Conservation (phyloP, 2,113 vertebrate genomes). For the Tauraco erythrolophus region DNA sequence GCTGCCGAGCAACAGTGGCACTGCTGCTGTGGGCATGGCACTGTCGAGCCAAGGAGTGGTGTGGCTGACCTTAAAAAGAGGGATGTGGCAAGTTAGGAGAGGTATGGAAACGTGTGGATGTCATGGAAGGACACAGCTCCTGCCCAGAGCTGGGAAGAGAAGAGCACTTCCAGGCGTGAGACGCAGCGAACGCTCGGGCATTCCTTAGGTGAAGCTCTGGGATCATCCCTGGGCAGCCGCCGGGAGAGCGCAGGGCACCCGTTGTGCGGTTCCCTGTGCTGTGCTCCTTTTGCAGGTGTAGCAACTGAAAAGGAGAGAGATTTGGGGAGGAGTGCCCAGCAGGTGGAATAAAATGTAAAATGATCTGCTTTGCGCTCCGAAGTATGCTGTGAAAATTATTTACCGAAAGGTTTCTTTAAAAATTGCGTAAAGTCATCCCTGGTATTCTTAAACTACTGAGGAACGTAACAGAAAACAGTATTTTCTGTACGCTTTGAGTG, state of each 20-base stretch:
- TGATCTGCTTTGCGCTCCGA: background rate
- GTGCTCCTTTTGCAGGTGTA: fast-evolving
- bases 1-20: background rate
- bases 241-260: background rate
- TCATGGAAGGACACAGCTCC: fast-evolving
- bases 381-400: background rate
- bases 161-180: background rate
- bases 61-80: background rate
- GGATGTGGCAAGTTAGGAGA: background rate
- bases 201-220: fast-evolving
- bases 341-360: background rate
- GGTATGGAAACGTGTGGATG: fast-evolving
- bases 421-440: background rate
- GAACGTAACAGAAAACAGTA: background rate
- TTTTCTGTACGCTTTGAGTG: background rate
- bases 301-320: background rate
- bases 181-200: background rate
- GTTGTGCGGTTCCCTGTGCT: background rate
- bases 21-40: fast-evolving
- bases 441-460: background rate
- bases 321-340: background rate
- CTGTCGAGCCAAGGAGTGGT: background rate
- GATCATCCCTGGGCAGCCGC: fast-evolving
- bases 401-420: background rate
- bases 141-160: background rate